Percentiles rank a stretch among this genome's conserved stretches.
phyloP scores from a whole-genome alignment of 2,797 vertebrate genomes.

The Chloroceryle inda region DNA sequence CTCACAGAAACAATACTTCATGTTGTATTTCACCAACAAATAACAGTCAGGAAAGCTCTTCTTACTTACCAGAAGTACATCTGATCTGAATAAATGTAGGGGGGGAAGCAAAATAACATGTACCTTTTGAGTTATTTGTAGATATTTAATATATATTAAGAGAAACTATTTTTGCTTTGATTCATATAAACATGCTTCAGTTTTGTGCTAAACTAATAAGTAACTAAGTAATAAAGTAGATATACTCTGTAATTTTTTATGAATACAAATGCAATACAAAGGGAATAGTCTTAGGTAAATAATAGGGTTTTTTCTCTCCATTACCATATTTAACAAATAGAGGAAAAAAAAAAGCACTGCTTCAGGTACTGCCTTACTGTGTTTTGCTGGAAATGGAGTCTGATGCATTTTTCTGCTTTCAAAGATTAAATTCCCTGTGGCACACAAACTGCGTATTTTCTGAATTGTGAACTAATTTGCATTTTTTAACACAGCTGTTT shows the following conservation, averaged over 20 bases:
- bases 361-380: background rate
- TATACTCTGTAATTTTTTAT: background rate
- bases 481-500: conserved; percentile 70
- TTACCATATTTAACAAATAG: conserved; percentile 54
- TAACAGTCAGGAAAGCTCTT: background rate
- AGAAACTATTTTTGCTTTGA: background rate
- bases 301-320: background rate
- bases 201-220: conserved; percentile 3
- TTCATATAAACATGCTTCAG: background rate
- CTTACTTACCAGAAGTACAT: background rate
- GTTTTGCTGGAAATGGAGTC: conserved; percentile 6
- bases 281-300: conserved; percentile 36
- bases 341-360: background rate
- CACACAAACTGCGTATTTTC: conserved; percentile 19
- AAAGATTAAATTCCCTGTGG: conserved; percentile 44
- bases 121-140: background rate
- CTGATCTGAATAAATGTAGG: background rate
- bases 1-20: conserved; percentile 2
- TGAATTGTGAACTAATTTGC: conserved; percentile 48
- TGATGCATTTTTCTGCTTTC: conserved; percentile 49
- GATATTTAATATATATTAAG: background rate
- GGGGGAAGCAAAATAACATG: background rate
- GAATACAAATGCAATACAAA: conserved; percentile 29
- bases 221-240: background rate
- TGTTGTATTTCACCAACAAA: conserved; percentile 17